Evolutionary conservation across 2,113 vertebrate species (phyloP).

Genomic region (Menura novaehollandiae): DNA sequence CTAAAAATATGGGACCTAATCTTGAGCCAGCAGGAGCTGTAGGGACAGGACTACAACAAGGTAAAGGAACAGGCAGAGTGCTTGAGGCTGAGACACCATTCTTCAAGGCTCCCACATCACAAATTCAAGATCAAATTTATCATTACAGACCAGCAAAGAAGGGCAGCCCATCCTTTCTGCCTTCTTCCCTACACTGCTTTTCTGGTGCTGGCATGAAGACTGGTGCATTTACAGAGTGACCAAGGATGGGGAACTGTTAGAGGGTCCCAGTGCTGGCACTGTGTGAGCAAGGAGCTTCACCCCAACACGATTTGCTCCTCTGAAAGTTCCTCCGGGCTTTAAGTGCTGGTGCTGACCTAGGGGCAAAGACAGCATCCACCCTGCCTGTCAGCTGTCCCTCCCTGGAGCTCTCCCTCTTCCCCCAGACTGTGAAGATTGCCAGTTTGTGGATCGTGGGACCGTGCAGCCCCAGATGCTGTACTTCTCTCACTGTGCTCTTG

Average conservation of each 20-base stretch:
- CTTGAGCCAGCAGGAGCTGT: not conserved
- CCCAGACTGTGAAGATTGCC: fast-evolving
- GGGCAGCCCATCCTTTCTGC: not conserved
- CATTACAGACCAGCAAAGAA: not conserved
- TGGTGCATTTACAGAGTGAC: not conserved
- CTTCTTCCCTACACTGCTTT: not conserved
- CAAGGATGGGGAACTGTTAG: not conserved
- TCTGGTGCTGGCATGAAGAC: not conserved
- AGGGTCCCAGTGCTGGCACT: not conserved
- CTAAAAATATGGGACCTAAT: not conserved
- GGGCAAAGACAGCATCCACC: not conserved
- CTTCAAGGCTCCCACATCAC: not conserved
- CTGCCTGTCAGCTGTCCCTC: not conserved
- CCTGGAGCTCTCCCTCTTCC: not conserved
- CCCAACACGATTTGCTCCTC: not conserved
- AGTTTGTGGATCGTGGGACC: not conserved
- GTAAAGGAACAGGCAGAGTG: not conserved
- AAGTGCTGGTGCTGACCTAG: not conserved
- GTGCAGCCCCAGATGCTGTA: not conserved
- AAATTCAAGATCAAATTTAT: not conserved
- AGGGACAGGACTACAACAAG: not conserved
- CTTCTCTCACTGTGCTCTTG: not conserved
- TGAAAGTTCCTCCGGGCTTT: not conserved
- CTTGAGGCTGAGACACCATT: not conserved
- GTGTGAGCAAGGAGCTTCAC: not conserved